Conservation (phyloP, 2,797 vertebrate species). For the Takifugu ocellatus region DNA sequence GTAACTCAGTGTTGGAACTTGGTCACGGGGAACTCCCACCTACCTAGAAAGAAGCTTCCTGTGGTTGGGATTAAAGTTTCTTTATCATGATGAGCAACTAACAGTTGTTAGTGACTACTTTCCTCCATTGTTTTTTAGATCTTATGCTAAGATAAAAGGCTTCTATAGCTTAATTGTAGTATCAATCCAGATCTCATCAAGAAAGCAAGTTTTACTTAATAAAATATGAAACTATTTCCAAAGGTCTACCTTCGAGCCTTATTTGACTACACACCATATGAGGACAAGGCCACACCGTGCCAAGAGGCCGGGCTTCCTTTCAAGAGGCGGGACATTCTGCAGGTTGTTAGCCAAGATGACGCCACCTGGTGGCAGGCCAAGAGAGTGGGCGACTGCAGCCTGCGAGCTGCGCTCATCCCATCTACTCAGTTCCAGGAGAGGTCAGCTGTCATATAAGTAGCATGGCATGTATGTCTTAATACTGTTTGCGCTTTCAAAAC, state of each 20-base stretch:
- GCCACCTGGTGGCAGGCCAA: conserved; percentile 98
- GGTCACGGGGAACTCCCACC: too few species aligned
- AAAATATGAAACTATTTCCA: too few species aligned
- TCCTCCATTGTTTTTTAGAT: background rate
- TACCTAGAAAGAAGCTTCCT: background rate
- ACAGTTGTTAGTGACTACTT: background rate
- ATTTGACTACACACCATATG: conserved; percentile 91
- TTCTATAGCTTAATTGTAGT: too few species aligned
- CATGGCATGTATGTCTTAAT: background rate
- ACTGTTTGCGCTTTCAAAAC: background rate
- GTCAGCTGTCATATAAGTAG: conserved; percentile 54
- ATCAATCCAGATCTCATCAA: too few species aligned
- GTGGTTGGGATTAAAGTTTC: too few species aligned
- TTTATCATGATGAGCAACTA: too few species aligned
- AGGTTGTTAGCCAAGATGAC: conserved; percentile 97
- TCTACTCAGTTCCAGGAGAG: conserved; percentile 97
- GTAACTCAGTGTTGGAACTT: too few species aligned
- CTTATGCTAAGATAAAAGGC: background rate
- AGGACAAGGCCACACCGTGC: conserved; percentile 97
- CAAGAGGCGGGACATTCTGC: conserved; percentile 90
- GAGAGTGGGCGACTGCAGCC: conserved; percentile 87
- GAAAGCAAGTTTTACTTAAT: too few species aligned
- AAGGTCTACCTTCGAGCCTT: conserved; percentile 90
- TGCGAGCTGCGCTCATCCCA: conserved; percentile 92
- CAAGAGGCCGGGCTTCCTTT: conserved; percentile 97